Evolutionary conservation across 2,888 invertebrate genomes (phyloP).

Genomic region (Melinaea menophilus): DNA sequence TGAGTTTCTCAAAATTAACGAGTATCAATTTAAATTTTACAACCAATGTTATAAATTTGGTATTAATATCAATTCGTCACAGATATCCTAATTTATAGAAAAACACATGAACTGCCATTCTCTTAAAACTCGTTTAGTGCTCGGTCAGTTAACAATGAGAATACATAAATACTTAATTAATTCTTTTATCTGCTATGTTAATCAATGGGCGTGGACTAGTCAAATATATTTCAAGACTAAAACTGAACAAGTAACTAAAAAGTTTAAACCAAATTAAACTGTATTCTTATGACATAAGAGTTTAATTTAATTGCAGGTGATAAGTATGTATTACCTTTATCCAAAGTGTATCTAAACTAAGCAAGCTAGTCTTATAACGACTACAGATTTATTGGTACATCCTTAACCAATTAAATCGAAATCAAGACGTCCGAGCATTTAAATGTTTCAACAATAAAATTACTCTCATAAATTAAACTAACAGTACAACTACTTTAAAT

Average conservation of each 20-base stretch:
- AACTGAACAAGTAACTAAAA: slow-evolving; percentile 31
- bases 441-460: slow-evolving; percentile 25
- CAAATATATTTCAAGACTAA: slow-evolving; percentile 44
- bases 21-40: too few species aligned
- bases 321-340: slow-evolving; percentile 7
- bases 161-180: slow-evolving; percentile 71
- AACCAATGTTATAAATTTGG: too few species aligned
- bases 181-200: slow-evolving; percentile 66
- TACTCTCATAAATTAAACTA: too few species aligned
- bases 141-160: slow-evolving; percentile 64
- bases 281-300: slow-evolving; percentile 26
- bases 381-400: slow-evolving; percentile 63
- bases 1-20: too few species aligned
- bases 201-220: slow-evolving; percentile 70
- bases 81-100: not conserved
- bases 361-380: slow-evolving; percentile 61
- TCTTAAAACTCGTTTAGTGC: slow-evolving; percentile 34
- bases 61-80: slow-evolving; percentile 2
- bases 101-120: slow-evolving; percentile 18
- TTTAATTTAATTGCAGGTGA: slow-evolving; percentile 23
- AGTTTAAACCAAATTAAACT: slow-evolving; percentile 26
- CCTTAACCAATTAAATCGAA: slow-evolving; percentile 59
- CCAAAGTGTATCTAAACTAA: slow-evolving; percentile 38
- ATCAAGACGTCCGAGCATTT: slow-evolving; percentile 58
- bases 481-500: too few species aligned